These are phyloP conservation scores for Halocynthia roretzi DNA, from an alignment of 23 tunicate species.

Conservation along the genomic window DNA sequence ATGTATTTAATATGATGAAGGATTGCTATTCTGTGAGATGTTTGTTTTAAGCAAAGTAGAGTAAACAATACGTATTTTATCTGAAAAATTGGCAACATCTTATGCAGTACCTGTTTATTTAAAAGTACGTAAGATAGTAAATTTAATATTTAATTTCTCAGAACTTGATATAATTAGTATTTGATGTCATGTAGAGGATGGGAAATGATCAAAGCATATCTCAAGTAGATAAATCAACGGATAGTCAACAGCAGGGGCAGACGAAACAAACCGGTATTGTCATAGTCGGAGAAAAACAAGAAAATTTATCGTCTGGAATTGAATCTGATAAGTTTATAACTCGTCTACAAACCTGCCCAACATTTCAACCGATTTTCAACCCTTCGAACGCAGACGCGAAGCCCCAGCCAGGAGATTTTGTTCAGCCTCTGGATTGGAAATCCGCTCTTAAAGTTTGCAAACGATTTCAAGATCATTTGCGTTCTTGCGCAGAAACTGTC, in stretches of 20 bases:
- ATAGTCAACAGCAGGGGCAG: not conserved
- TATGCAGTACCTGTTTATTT: too few species aligned
- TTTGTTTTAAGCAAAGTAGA: too few species aligned
- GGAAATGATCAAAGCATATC: conserved; percentile 36
- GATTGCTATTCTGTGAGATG: too few species aligned
- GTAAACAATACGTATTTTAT: too few species aligned
- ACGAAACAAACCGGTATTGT: conserved; percentile 24
- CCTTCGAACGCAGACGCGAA: conserved; percentile 30
- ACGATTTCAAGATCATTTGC: conserved; percentile 59
- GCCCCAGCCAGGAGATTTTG: conserved; percentile 32
- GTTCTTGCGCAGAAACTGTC: conserved; percentile 57
- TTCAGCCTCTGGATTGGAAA: conserved; percentile 21
- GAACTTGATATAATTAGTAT: too few species aligned
- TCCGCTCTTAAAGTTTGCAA: conserved; percentile 45
- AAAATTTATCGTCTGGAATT: not conserved
- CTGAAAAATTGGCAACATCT: too few species aligned
- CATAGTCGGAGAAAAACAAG: conserved; percentile 14
- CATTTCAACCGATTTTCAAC: conserved; percentile 53
- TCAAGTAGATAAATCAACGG: not conserved
- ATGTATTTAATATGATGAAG: too few species aligned
- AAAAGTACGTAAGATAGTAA: too few species aligned
- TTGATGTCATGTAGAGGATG: conserved; percentile 9
- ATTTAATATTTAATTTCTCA: too few species aligned
- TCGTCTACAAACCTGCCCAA: conserved; percentile 52
- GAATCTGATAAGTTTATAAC: conserved; percentile 25